Conservation (phyloP, 1,140 invertebrate species). For the Propsilocerus akamusi region DNA sequence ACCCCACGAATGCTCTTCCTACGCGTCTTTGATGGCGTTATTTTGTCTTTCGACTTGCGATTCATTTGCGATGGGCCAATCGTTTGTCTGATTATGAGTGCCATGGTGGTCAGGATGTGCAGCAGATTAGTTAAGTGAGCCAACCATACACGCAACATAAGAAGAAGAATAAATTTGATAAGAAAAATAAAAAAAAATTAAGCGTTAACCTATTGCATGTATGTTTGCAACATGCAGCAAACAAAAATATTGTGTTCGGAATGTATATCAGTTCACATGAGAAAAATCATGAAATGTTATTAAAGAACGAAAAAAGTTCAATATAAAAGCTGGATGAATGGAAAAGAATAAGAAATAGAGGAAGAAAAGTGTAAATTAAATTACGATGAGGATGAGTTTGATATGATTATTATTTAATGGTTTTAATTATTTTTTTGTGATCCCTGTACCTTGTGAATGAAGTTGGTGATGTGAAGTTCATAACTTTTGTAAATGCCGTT, state of each 20-base stretch:
- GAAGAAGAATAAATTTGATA: background rate
- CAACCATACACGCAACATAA: too few relatives aligned
- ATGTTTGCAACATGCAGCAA: constrained; percentile 2
- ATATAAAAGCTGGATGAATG: background rate
- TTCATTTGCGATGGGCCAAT: background rate
- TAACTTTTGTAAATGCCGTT: background rate
- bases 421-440: too few relatives aligned
- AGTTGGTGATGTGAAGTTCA: background rate
- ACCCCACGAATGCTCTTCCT: background rate
- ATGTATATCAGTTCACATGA: background rate
- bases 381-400: background rate
- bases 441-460: constrained; percentile 1
- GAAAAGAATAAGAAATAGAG: background rate
- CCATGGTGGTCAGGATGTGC: too few relatives aligned
- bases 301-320: background rate
- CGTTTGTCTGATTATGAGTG: too few relatives aligned
- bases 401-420: background rate
- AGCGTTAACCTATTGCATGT: background rate
- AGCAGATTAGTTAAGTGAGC: too few relatives aligned
- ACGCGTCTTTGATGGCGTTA: background rate
- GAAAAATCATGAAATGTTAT: background rate
- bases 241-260: background rate
- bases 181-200: background rate
- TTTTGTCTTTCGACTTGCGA: background rate
- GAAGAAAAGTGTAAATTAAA: background rate